Evolutionary conservation across 2,797 vertebrate species (phyloP).

Genomic region (Trachurus trachurus): DNA sequence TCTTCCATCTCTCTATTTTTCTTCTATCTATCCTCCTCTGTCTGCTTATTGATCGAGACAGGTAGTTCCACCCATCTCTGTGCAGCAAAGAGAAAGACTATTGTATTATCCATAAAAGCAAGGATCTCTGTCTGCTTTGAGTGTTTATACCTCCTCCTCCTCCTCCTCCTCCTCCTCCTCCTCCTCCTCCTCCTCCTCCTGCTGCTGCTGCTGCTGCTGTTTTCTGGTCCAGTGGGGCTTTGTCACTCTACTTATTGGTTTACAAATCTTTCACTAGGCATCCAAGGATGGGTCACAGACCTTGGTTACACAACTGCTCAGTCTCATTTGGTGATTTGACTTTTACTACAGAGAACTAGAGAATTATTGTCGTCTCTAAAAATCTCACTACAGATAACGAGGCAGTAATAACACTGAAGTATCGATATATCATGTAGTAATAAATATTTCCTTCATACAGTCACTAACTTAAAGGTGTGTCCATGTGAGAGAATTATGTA

Average conservation of each 20-base stretch:
- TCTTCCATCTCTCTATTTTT: slow-evolving; percentile 41
- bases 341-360: neutral
- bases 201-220: neutral
- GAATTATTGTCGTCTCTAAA: neutral
- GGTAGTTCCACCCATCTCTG: slow-evolving; percentile 45
- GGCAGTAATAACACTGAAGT: neutral
- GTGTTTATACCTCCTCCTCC: slow-evolving; percentile 41
- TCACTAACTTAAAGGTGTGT: neutral
- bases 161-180: neutral
- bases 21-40: slow-evolving; percentile 10
- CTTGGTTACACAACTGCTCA: slow-evolving; percentile 1
- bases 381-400: neutral
- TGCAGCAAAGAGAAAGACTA: slow-evolving; percentile 54
- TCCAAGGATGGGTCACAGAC: slow-evolving; percentile 6
- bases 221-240: slow-evolving; percentile 11
- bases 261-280: neutral
- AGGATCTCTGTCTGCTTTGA: slow-evolving; percentile 44
- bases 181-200: slow-evolving; percentile 5
- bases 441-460: neutral
- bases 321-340: neutral
- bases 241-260: slow-evolving; percentile 24
- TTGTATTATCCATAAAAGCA: slow-evolving; percentile 58
- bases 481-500: neutral
- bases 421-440: neutral
- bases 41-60: slow-evolving; percentile 54